A percentile compares a stretch with the other conserved stretches of the same genome.
phyloP scores from a whole-genome alignment of 1,140 invertebrate genomes.

The Scaptodrosophila lebanonensis region DNA sequence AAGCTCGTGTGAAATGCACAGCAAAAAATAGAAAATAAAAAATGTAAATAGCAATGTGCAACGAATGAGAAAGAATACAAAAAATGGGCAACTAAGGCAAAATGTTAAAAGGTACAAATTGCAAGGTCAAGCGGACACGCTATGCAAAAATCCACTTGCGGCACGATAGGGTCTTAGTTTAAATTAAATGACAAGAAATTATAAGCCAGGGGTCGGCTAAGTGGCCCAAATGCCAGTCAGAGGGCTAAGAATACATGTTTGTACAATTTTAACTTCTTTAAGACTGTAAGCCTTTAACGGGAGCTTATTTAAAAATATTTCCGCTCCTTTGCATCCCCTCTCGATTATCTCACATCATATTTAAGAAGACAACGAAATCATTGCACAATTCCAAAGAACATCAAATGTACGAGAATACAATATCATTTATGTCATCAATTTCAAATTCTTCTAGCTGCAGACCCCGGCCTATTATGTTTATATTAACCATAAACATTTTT shows the following conservation, averaged over 20 bases:
- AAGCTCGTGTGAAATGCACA: slow-evolving; percentile 42
- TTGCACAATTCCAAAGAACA: too few relatives aligned
- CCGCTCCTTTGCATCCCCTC: too few relatives aligned
- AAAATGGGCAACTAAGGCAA: slow-evolving; percentile 18
- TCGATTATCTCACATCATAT: too few relatives aligned
- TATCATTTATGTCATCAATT: too few relatives aligned
- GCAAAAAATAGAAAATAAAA: slow-evolving; percentile 28
- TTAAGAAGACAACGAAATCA: too few relatives aligned
- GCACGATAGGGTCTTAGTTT: slow-evolving; percentile 14
- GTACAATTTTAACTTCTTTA: too few relatives aligned
- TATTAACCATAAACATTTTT: too few relatives aligned
- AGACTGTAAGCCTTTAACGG: too few relatives aligned
- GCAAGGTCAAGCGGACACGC: slow-evolving; percentile 42
- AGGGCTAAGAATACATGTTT: slow-evolving; percentile 7
- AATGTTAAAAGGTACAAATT: slow-evolving; percentile 59
- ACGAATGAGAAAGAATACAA: slow-evolving; percentile 24
- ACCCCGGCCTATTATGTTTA: too few relatives aligned
- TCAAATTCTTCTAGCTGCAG: too few relatives aligned
- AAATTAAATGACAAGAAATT: slow-evolving; percentile 19
- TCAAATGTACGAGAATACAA: too few relatives aligned
- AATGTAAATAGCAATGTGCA: neutral
- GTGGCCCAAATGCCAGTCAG: slow-evolving; percentile 13
- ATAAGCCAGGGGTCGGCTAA: neutral
- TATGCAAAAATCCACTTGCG: slow-evolving; percentile 12
- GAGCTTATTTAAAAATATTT: too few relatives aligned